Conservation (phyloP, 2,113 vertebrate species). For the Catagonus wagneri region DNA sequence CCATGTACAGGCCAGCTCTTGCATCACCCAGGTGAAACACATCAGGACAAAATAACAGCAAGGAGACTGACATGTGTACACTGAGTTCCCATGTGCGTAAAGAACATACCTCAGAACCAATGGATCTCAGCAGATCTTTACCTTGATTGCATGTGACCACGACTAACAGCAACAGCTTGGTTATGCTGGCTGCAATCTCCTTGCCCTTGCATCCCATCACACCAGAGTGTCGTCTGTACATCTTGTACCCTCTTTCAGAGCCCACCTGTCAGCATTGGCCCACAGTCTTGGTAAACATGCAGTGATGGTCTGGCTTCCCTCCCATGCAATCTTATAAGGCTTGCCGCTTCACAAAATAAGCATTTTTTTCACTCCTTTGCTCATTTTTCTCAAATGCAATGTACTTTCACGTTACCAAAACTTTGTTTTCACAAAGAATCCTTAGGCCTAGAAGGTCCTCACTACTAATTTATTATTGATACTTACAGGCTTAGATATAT, state of each 20-base stretch:
- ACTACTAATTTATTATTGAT: neutral
- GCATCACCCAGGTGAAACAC: neutral
- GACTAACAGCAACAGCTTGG: slow-evolving; percentile 34
- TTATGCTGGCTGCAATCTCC: neutral
- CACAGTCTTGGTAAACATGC: neutral
- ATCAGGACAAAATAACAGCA: slow-evolving; percentile 20
- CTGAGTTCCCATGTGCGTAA: slow-evolving; percentile 44
- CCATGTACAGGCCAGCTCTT: neutral
- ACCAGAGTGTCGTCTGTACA: slow-evolving; percentile 10
- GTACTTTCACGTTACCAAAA: slow-evolving; percentile 18
- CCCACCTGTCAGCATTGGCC: slow-evolving; percentile 46
- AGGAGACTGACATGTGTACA: neutral
- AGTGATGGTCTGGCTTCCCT: neutral
- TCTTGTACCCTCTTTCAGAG: slow-evolving; percentile 33
- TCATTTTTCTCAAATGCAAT: neutral
- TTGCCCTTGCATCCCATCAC: neutral
- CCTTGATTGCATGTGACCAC: slow-evolving; percentile 72
- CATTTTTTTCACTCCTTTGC: neutral
- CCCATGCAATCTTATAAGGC: neutral
- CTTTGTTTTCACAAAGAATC: slow-evolving; percentile 18
- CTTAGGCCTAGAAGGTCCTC: neutral
- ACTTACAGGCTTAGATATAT: neutral
- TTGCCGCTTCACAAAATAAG: slow-evolving; percentile 34
- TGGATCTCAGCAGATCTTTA: slow-evolving; percentile 78
- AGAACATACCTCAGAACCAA: slow-evolving; percentile 57